Evolutionary conservation across 1,140 invertebrate species (phyloP).

Genomic region (Lanistes nyassanus): DNA sequence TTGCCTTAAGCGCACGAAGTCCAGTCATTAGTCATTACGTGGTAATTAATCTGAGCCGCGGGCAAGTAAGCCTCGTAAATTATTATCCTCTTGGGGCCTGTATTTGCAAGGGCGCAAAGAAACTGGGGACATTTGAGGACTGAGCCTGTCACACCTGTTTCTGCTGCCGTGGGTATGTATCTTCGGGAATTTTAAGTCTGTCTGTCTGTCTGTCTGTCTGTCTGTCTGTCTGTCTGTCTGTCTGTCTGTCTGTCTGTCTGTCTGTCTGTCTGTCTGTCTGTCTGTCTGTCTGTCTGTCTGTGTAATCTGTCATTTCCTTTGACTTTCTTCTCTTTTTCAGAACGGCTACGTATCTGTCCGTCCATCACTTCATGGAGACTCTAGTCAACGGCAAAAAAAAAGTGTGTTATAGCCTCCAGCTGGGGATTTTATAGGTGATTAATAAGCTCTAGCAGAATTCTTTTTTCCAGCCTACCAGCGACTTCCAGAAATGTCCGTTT

Average conservation of each 20-base stretch:
- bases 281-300: constrained; percentile 4
- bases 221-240: not conserved
- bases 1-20: too few relatives aligned
- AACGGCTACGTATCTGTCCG: not conserved
- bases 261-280: constrained; percentile 9
- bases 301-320: too few relatives aligned
- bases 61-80: too few relatives aligned
- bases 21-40: too few relatives aligned
- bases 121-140: too few relatives aligned
- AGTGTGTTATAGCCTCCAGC: not conserved
- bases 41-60: too few relatives aligned
- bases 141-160: too few relatives aligned
- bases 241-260: not conserved
- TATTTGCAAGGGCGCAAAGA: too few relatives aligned
- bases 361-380: not conserved
- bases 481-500: not conserved
- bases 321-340: not conserved
- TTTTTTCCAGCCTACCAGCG: not conserved
- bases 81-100: too few relatives aligned
- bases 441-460: not conserved
- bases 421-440: not conserved
- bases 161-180: too few relatives aligned
- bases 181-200: not conserved
- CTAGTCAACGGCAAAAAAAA: not conserved
- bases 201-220: not conserved